Evolutionary conservation across 2,113 vertebrate species (phyloP), one percentile per base, ranked within the genome.

Genomic region (Otis tarda): DNA sequence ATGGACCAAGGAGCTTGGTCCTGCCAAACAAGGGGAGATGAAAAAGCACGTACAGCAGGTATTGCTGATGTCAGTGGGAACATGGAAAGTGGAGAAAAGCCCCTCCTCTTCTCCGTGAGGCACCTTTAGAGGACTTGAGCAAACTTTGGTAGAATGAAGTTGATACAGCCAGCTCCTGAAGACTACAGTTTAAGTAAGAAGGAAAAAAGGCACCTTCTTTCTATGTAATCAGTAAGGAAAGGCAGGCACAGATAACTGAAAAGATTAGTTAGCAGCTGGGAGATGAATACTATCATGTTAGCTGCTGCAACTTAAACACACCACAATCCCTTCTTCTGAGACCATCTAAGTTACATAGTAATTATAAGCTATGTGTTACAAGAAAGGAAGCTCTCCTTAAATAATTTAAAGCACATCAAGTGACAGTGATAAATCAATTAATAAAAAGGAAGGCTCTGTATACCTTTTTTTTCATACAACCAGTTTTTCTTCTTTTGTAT

Each of bases 251-350:
- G 81, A 52, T 65, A 93, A 53, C 20, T n/a, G 52, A 87, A 83
- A 43, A 91, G 86, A 90, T 94, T 94, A 87, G 87, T 91, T 88
- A 95, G 63, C 65, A 91, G 41, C 57, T 78, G 47, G 63, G 76
- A 86, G 68, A 41, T 67, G 25, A 95, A 88, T 65, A 57, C 52
- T 31, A 23, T 43, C 12, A 1, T 47, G 8, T 61, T 86, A 88
- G 41, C 23, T 59, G 33, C 52, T 87, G 61, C 78, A 70, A 74
- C 75, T 83, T 73, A 89, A 92, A 80, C 82, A 65, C 43, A 84
- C 65, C 53, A 83, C 61, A 67, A n/a, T 77, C 47, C 14, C 33
- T 86, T 84, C 69, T 91, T 95, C 22, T 83, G 84, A 95, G 78
- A 75, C 70, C 60, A 70, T 69, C 64, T 80, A 91, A 61, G 55